Evolutionary conservation across 2,113 vertebrate species (phyloP).

Genomic region (Coturnix japonica): DNA sequence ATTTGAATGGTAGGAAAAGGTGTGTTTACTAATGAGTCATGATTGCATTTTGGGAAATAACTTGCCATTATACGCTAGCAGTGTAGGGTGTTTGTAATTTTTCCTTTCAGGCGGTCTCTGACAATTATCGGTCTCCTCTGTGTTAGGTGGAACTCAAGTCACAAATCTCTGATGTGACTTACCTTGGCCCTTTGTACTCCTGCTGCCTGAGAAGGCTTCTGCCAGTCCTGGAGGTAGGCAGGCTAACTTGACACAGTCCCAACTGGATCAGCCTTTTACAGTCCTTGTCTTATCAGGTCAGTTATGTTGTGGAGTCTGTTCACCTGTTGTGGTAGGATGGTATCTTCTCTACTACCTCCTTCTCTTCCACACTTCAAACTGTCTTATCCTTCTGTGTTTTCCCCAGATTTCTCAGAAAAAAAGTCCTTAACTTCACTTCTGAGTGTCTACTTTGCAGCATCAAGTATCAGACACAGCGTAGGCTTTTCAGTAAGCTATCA

Average conservation of each 20-base stretch:
- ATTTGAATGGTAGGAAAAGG: not conserved
- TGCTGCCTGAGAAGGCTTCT: not conserved
- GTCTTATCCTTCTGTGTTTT: not conserved
- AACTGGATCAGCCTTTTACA: not conserved
- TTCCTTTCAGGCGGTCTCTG: not conserved
- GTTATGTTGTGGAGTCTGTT: not conserved
- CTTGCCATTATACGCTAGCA: not conserved
- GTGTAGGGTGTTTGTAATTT: not conserved
- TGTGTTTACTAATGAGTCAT: not conserved
- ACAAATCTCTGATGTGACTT: not conserved
- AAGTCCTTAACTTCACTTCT: not conserved
- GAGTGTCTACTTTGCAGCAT: not conserved
- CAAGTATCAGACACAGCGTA: not conserved
- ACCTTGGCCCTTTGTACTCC: not conserved
- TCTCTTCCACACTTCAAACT: not conserved
- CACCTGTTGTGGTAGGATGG: not conserved
- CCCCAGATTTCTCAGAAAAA: not conserved
- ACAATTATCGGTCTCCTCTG: not conserved
- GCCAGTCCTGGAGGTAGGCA: not conserved
- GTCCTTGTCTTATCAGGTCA: not conserved
- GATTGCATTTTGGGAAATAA: not conserved
- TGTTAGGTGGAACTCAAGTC: not conserved
- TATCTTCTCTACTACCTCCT: rapidly evolving
- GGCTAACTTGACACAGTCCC: not conserved
- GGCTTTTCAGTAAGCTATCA: not conserved